Conservation (phyloP, 2,113 vertebrate species). For the Ophiodon elongatus region DNA sequence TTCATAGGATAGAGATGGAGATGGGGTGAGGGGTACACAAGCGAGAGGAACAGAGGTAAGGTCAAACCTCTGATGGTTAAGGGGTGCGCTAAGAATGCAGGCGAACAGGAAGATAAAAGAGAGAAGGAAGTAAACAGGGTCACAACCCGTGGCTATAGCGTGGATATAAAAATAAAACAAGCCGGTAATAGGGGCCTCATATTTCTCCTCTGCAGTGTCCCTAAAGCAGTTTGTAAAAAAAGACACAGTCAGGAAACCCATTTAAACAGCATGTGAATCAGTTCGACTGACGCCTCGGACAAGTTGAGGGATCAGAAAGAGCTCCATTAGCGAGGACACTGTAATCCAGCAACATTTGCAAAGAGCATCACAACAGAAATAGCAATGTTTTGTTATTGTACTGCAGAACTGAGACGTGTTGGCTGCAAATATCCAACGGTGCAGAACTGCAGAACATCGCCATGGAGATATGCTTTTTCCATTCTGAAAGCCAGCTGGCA, state of each 20-base stretch:
- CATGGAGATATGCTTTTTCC: constrained; percentile 71
- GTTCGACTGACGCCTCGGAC: background rate
- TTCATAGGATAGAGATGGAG: constrained; percentile 61
- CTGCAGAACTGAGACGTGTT: constrained; percentile 52
- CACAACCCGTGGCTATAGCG: constrained; percentile 25
- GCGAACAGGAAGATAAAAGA: constrained; percentile 11
- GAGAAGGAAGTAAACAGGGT: constrained; percentile 24
- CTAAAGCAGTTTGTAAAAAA: constrained; percentile 14
- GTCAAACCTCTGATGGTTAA: constrained; percentile 40
- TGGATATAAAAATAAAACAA: constrained; percentile 43
- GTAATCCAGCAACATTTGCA: constrained; percentile 7
- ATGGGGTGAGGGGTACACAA: constrained; percentile 33
- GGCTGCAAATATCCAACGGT: constrained; percentile 53
- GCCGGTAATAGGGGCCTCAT: background rate
- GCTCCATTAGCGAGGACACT: constrained; percentile 1
- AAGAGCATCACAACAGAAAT: constrained; percentile 29
- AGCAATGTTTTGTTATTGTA: constrained; percentile 18
- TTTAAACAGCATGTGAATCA: background rate
- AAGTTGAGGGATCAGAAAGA: background rate
- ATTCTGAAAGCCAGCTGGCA: constrained; percentile 73
- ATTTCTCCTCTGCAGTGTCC: constrained; percentile 8
- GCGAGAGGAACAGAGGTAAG: constrained; percentile 45
- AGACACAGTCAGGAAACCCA: constrained; percentile 1
- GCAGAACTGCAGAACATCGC: constrained; percentile 63
- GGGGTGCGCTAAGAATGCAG: constrained; percentile 1